Conservation (phyloP, 2,113 vertebrate genomes). For the Girardinichthys multiradiatus region DNA sequence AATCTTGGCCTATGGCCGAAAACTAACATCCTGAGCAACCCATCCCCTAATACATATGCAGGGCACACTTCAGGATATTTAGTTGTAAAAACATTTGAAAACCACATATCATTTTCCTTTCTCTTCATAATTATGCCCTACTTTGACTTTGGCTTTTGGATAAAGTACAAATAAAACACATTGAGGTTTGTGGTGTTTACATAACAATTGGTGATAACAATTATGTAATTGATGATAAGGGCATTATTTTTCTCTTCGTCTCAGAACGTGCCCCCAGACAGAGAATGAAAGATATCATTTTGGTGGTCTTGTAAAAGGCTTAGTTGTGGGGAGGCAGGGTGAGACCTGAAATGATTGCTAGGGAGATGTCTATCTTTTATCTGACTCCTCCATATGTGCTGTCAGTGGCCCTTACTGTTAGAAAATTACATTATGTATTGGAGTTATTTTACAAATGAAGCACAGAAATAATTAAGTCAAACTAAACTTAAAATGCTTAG, state of each 20-base stretch:
- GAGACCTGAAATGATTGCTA: slow-evolving; percentile 19
- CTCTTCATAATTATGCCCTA: neutral
- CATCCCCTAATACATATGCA: neutral
- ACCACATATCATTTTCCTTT: neutral
- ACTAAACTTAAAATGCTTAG: neutral
- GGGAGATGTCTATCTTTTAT: slow-evolving; percentile 24
- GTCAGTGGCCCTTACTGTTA: slow-evolving; percentile 5
- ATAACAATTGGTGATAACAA: neutral
- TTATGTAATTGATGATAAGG: too few species aligned
- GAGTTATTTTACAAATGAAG: neutral
- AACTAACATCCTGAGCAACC: neutral
- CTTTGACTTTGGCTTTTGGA: neutral
- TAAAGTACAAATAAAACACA: neutral
- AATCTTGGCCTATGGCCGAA: too few species aligned
- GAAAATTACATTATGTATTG: neutral
- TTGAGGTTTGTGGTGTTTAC: neutral
- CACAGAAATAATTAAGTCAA: neutral
- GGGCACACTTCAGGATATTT: neutral
- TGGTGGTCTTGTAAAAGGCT: slow-evolving; percentile 36
- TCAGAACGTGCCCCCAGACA: neutral
- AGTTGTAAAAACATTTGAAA: neutral
- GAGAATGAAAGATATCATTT: slow-evolving; percentile 7
- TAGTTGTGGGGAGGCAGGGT: neutral
- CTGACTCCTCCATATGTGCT: slow-evolving; percentile 10
- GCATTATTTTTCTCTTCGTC: neutral